Percentiles rank a stretch among this genome's conserved stretches.
These are phyloP conservation scores for Nixonia krombeini DNA, from an alignment of 1,140 invertebrate genomes.

Conservation along the genomic window DNA sequence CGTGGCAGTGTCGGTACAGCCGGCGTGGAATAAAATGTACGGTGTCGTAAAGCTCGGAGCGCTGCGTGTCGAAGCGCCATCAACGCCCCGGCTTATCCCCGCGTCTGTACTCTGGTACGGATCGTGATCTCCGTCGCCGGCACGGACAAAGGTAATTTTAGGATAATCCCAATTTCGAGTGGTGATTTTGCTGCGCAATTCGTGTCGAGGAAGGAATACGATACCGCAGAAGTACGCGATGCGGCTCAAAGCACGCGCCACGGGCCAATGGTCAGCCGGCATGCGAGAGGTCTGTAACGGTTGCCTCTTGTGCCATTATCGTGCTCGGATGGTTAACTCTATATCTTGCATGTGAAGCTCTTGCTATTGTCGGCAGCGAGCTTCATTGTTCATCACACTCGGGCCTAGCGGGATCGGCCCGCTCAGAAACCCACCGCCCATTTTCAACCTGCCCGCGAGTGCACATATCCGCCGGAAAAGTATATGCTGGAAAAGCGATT, in stretches of 20 bases:
- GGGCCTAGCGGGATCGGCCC: slow-evolving; percentile 1
- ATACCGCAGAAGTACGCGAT: slow-evolving; percentile 46
- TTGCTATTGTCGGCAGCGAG: slow-evolving; percentile 25
- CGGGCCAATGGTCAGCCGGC: slow-evolving; percentile 50
- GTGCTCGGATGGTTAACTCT: slow-evolving; percentile 23
- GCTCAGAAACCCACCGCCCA: too few species aligned
- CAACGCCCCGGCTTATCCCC: slow-evolving; percentile 40
- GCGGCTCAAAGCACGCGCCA: slow-evolving; percentile 38
- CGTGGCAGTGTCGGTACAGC: too few species aligned
- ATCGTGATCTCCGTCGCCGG: slow-evolving; percentile 23
- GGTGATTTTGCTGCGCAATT: slow-evolving; percentile 61
- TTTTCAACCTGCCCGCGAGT: too few species aligned
- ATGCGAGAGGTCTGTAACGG: slow-evolving; percentile 51
- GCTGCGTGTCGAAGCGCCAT: slow-evolving; percentile 51
- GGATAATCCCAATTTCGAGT: slow-evolving; percentile 63
- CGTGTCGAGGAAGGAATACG: slow-evolving; percentile 59
- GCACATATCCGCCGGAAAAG: too few species aligned
- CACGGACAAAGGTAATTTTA: slow-evolving; percentile 53
- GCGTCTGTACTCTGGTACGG: slow-evolving; percentile 47
- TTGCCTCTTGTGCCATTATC: slow-evolving; percentile 30
- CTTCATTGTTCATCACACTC: slow-evolving; percentile 17
- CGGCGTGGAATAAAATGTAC: slow-evolving; percentile 15
- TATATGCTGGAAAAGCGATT: too few species aligned
- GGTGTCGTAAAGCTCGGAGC: slow-evolving; percentile 24
- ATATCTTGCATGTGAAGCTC: slow-evolving; percentile 28